phyloP scores from a whole-genome alignment of 2,888 invertebrate species.

The Drosophila anceps region DNA sequence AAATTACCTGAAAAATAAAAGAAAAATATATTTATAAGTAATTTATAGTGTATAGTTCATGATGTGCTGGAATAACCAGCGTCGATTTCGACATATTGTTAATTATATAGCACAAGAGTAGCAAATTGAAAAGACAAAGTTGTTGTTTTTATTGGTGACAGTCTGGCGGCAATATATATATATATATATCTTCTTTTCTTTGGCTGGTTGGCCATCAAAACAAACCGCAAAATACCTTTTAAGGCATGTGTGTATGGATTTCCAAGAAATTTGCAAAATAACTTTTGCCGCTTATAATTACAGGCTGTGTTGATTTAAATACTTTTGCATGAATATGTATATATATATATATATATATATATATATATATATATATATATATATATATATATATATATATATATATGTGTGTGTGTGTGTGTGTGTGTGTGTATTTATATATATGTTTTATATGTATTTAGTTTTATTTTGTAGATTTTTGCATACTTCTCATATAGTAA shows the following conservation, averaged over 20 bases:
- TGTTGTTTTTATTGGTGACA: constrained; percentile 51
- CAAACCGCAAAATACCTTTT: constrained; percentile 67
- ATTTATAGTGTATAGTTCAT: not conserved
- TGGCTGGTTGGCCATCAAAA: constrained; percentile 36
- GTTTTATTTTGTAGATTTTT: constrained; percentile 23
- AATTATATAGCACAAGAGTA: not conserved
- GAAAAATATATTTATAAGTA: constrained; percentile 22
- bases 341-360: not conserved
- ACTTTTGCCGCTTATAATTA: constrained; percentile 70
- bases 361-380: not conserved
- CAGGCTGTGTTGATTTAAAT: constrained; percentile 49
- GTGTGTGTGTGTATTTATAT: not conserved
- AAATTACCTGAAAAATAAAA: constrained; percentile 56
- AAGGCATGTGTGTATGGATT: constrained; percentile 46
- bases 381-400: not conserved
- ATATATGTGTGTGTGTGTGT: too few species aligned
- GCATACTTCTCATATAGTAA: constrained; percentile 50
- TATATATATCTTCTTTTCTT: not conserved
- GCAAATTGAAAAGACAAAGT: constrained; percentile 1
- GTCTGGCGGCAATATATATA: constrained; percentile 39
- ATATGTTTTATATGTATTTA: not conserved
- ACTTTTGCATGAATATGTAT: constrained; percentile 7
- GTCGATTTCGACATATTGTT: constrained; percentile 3
- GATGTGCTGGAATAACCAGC: not conserved
- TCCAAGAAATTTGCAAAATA: constrained; percentile 65